Percentiles rank a stretch among this genome's conserved stretches.
Evolutionary conservation across 92 coral and sea anemone genomes (phyloP).

Genomic region (Chrysogorgia sp.): DNA sequence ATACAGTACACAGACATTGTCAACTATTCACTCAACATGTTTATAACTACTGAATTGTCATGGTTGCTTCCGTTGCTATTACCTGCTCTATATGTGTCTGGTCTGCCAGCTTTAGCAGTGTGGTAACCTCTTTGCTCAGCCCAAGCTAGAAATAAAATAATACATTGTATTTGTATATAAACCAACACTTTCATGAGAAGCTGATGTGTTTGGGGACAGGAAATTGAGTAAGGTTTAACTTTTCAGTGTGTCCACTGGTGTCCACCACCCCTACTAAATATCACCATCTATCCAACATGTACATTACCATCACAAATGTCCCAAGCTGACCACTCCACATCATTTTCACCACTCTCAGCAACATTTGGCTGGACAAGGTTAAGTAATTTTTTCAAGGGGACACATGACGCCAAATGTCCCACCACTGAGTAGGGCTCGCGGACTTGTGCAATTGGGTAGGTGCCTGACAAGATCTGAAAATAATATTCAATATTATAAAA

Average conservation of each 20-base stretch:
- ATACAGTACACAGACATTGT: too few species aligned
- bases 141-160: conserved; percentile 70
- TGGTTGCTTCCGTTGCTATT: neutral
- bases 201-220: too few species aligned
- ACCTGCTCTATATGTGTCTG: conserved; percentile 96
- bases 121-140: conserved; percentile 86
- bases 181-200: neutral
- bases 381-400: conserved; percentile 66
- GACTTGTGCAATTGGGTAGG: conserved; percentile 94
- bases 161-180: neutral
- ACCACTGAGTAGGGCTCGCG: conserved; percentile 95
- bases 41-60: neutral
- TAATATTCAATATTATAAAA: too few species aligned
- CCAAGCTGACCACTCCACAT: conserved; percentile 87
- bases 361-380: conserved; percentile 72
- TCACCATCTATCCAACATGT: neutral
- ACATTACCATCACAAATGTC: conserved; percentile 89
- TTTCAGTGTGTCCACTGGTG: neutral
- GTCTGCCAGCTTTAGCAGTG: conserved; percentile 94
- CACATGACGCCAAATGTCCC: conserved; percentile 81
- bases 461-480: conserved; percentile 87
- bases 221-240: too few species aligned
- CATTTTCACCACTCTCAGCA: conserved; percentile 55
- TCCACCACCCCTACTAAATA: neutral
- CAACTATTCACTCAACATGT: neutral